Conservation (phyloP, 2,113 vertebrate species). For the Bubo scandiacus region DNA sequence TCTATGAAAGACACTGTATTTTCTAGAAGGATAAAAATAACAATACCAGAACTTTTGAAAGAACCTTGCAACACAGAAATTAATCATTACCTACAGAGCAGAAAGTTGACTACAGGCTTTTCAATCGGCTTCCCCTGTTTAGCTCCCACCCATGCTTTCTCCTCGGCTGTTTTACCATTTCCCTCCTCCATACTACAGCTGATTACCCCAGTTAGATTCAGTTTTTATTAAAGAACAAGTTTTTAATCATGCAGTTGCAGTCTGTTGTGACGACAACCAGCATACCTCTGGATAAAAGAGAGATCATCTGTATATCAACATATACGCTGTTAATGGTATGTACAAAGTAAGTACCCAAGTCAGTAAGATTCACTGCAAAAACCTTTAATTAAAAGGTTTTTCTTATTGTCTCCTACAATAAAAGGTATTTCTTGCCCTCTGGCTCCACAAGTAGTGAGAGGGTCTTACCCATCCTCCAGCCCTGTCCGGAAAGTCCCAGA, state of each 20-base stretch:
- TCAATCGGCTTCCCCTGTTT: neutral
- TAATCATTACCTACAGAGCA: neutral
- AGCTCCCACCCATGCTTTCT: neutral
- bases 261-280: neutral
- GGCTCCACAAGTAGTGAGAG: neutral
- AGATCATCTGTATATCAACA: neutral
- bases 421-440: neutral
- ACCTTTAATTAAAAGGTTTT: neutral
- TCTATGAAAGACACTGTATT: neutral
- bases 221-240: neutral
- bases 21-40: neutral
- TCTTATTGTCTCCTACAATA: neutral
- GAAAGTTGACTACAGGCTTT: neutral
- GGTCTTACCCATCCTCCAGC: slow-evolving; percentile 91
- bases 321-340: neutral
- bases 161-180: neutral
- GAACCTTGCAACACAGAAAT: neutral
- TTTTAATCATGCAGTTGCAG: neutral
- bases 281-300: neutral
- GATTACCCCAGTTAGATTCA: neutral
- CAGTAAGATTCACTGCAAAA: neutral
- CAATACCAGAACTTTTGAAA: neutral
- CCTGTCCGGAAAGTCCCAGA: slow-evolving; percentile 91
- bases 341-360: neutral
- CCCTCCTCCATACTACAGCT: neutral